Conservation (phyloP, 2,888 invertebrate genomes). For the Clusia tigrina region DNA sequence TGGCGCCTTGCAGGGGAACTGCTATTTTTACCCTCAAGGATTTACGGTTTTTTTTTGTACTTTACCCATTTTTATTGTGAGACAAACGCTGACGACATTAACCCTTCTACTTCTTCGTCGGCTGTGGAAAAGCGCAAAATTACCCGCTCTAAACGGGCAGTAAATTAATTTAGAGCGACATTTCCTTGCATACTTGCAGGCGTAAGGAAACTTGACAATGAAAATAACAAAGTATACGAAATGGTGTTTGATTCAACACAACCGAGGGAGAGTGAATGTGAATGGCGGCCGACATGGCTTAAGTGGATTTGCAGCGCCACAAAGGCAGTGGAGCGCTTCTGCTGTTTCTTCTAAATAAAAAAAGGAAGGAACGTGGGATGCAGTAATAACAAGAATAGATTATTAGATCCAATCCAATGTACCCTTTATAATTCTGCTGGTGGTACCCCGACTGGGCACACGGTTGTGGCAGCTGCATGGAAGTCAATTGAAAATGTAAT, state of each 20-base stretch:
- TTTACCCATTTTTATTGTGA: conserved; percentile 13
- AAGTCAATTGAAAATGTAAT: too few species aligned
- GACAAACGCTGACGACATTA: conserved; percentile 9
- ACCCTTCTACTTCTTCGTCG: conserved; percentile 9
- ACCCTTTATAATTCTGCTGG: too few species aligned
- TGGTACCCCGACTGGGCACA: too few species aligned
- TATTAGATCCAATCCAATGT: too few species aligned
- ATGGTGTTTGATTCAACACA: neutral
- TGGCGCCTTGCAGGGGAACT: neutral
- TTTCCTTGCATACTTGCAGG: conserved; percentile 7
- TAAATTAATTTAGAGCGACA: conserved; percentile 26
- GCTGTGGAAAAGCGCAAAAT: neutral
- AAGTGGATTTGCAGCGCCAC: neutral
- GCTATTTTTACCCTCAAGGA: conserved; percentile 1
- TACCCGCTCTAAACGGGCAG: conserved; percentile 2
- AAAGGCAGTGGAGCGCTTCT: neutral
- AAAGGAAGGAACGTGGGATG: neutral
- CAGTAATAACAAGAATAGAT: too few species aligned
- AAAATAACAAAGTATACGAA: neutral
- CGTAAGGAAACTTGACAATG: neutral
- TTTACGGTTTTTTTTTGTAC: neutral
- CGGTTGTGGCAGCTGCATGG: too few species aligned
- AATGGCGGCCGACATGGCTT: too few species aligned
- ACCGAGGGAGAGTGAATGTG: too few species aligned
- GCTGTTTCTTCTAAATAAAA: neutral